Percentiles rank a stretch among this genome's conserved stretches.
Evolutionary conservation across 1,140 invertebrate genomes (phyloP).

Genomic region (Caerostris extrusa): DNA sequence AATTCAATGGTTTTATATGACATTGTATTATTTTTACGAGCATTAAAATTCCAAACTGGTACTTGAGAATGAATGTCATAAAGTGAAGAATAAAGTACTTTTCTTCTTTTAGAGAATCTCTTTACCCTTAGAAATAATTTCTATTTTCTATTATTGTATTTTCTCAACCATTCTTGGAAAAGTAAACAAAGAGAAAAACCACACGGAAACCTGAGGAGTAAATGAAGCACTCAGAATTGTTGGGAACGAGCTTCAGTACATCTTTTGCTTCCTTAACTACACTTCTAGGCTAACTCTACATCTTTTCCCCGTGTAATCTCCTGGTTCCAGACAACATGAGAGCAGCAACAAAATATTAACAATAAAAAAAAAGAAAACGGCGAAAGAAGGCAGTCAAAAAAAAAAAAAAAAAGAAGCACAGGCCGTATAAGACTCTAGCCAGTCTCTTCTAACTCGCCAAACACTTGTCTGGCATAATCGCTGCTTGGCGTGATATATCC

Average conservation of each 20-base stretch:
- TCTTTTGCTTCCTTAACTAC: conserved; percentile 50
- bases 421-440: conserved; percentile 43
- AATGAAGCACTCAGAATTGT: conserved; percentile 37
- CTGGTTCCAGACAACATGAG: conserved; percentile 43
- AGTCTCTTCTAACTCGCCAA: conserved; percentile 66
- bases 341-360: neutral
- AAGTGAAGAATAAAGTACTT: too few relatives aligned
- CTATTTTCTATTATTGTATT: too few relatives aligned
- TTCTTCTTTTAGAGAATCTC: too few relatives aligned
- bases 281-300: conserved; percentile 64
- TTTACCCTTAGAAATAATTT: too few relatives aligned
- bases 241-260: neutral
- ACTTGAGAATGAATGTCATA: too few relatives aligned
- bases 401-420: neutral
- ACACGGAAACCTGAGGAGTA: conserved; percentile 1
- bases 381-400: conserved; percentile 4
- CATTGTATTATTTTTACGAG: too few relatives aligned
- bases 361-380: neutral
- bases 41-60: too few relatives aligned
- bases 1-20: too few relatives aligned
- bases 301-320: conserved; percentile 66
- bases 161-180: too few relatives aligned
- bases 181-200: neutral
- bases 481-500: conserved; percentile 73
- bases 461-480: conserved; percentile 71